These are phyloP conservation scores for Pristiophorus japonicus DNA, from an alignment of 2,113 vertebrate species.

Conservation along the genomic window DNA sequence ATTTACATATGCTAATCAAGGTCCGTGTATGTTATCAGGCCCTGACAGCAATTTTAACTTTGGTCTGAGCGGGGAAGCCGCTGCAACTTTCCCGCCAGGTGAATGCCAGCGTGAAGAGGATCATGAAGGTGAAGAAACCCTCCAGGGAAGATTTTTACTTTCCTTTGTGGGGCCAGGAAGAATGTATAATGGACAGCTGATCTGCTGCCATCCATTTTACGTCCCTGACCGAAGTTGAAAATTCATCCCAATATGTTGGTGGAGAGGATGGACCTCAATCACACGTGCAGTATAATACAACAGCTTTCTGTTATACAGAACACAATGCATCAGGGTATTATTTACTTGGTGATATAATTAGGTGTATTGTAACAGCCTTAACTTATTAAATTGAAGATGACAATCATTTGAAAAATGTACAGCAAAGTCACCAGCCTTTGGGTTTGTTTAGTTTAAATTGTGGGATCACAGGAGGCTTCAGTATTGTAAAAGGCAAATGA, in stretches of 20 bases:
- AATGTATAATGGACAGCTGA: not conserved
- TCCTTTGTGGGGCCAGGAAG: not conserved
- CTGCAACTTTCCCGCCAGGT: not conserved
- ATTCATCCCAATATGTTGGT: not conserved
- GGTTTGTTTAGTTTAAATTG: too few relatives aligned
- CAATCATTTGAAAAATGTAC: too few relatives aligned
- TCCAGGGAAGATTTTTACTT: not conserved
- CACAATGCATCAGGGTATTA: too few relatives aligned
- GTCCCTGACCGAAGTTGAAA: not conserved
- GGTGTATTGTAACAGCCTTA: too few relatives aligned
- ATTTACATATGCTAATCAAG: not conserved
- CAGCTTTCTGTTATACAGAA: not conserved
- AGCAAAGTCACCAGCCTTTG: too few relatives aligned
- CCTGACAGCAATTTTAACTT: not conserved
- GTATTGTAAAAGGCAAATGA: too few relatives aligned
- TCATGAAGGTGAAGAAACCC: not conserved
- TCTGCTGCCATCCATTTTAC: not conserved
- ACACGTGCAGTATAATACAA: not conserved
- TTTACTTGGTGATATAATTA: not conserved
- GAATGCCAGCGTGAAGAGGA: not conserved
- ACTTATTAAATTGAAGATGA: too few relatives aligned
- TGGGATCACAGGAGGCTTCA: too few relatives aligned
- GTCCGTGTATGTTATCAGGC: not conserved
- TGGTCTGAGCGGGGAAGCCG: too few relatives aligned
- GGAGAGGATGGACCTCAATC: not conserved